Base-by-base conservation (phyloP, 1,140 invertebrate species). In the Pseudoatta argentina region DNA sequence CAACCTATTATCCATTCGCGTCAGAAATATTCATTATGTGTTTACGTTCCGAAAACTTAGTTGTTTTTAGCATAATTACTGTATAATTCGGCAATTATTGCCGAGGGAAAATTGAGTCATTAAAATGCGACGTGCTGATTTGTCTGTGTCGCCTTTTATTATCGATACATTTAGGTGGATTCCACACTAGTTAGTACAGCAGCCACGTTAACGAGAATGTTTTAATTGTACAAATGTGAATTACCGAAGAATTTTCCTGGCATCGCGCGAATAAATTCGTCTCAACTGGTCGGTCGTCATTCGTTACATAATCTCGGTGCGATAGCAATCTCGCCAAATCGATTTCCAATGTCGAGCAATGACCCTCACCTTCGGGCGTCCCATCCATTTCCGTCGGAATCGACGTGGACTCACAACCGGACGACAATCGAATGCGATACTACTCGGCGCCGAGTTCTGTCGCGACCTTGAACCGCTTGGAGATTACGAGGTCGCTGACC, bases 321-420 rank as follows among this genome's bases (percentile, higher is more conserved):
- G 63, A 71, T 63, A 61, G 57, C 73, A n/a, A 63, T 69, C 30
- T 24, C 66, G 69, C 14, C 69, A 7, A 34, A 83, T 83, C 79
- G 69, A 83, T 83, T 83, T 75, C 55, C 79, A 30, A 75, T 81
- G 77, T 24, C 39, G 55, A 18, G 27, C 24, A 24, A 81, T n/a
- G 18, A 57, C 39, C 39, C 69, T 73, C 79, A 55, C 79, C 24
- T 75, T 75, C 57, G 24, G 21, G 10, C 66, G 66, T 24, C 34
- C 24, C 24, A 48, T 61, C 7, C 69, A 75, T 21, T 64, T 61
- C 69, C 69, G 55, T 73, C 27, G 48, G 55, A 82, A 44, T 44
- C 44, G 51, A 8, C 79, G 53, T 18, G 44, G 34, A 21, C 8
- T 71, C 48, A 6, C 48, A 34, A 30, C 14, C 27, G 76, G 27